Conservation (phyloP, 1,140 invertebrate genomes). For the Lutraria rhynchaena region DNA sequence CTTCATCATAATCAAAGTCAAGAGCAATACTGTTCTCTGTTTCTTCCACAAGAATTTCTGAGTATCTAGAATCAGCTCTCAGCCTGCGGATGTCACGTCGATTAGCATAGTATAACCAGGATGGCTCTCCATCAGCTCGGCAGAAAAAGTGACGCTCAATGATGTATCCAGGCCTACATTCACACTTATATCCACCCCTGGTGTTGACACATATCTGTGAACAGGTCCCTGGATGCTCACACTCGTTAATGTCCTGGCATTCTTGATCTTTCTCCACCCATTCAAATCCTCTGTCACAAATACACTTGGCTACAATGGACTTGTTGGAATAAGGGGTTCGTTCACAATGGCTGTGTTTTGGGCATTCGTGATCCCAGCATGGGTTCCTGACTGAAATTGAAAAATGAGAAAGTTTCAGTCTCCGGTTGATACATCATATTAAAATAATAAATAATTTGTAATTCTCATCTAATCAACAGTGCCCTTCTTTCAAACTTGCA, state of each 20-base stretch:
- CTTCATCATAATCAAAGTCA: conserved; percentile 88
- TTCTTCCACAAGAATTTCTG: conserved; percentile 68
- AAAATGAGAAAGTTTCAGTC: conserved; percentile 30
- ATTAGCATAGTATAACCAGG: conserved; percentile 77
- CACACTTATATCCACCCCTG: conserved; percentile 95
- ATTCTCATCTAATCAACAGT: too few species aligned
- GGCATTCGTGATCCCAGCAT: conserved; percentile 66
- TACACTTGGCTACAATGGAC: conserved; percentile 59
- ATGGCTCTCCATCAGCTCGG: conserved; percentile 86
- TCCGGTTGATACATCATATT: not conserved
- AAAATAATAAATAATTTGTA: too few species aligned
- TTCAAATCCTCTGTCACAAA: conserved; percentile 70
- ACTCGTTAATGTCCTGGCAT: conserved; percentile 93
- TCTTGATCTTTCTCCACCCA: conserved; percentile 11
- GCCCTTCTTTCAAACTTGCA: too few species aligned
- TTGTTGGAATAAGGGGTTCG: not conserved
- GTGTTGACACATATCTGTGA: conserved; percentile 96
- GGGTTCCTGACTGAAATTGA: conserved; percentile 64
- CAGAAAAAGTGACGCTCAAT: conserved; percentile 90
- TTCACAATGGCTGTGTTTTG: conserved; percentile 43
- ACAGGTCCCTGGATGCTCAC: conserved; percentile 91
- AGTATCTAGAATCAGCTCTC: conserved; percentile 60
- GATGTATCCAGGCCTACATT: conserved; percentile 92
- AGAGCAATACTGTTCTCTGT: conserved; percentile 82
- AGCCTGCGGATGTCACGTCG: conserved; percentile 77